Percentiles rank a stretch among this genome's conserved stretches.
Conservation (phyloP, 2,797 vertebrate species). For the Chromobotia macracanthus region DNA sequence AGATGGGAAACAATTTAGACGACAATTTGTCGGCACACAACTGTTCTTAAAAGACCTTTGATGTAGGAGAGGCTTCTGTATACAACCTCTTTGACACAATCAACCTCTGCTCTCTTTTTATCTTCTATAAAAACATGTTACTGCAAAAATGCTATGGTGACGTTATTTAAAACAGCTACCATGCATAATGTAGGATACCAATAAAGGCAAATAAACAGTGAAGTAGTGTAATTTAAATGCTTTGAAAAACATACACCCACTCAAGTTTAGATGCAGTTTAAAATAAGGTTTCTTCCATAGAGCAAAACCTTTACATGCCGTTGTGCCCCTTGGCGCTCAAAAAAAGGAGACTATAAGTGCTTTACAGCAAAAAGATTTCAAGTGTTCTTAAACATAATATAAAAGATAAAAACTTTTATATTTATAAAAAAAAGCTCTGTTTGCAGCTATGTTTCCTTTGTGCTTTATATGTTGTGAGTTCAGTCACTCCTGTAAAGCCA, state of each 20-base stretch:
- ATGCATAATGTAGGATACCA: background rate
- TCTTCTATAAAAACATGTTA: background rate
- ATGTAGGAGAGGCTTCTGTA: slow-evolving; percentile 3
- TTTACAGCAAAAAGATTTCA: background rate
- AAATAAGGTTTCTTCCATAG: no score
- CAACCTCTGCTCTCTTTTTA: background rate
- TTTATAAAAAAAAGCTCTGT: background rate
- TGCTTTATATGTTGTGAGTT: background rate
- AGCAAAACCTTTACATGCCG: background rate
- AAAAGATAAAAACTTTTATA: no score
- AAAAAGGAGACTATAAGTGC: background rate
- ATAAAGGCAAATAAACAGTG: background rate
- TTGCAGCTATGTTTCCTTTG: background rate
- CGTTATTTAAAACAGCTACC: background rate
- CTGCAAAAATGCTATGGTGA: background rate
- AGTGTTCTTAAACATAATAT: background rate
- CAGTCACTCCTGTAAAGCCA: background rate
- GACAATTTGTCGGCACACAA: background rate
- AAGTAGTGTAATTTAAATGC: background rate
- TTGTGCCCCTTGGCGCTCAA: background rate
- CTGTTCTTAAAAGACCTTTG: slow-evolving; percentile 3
- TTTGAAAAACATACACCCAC: background rate
- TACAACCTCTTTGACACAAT: background rate
- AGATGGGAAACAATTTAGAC: background rate
- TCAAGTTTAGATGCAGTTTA: no score